Conservation (phyloP, 2,888 invertebrate species). For the Cantharis lateralis region DNA sequence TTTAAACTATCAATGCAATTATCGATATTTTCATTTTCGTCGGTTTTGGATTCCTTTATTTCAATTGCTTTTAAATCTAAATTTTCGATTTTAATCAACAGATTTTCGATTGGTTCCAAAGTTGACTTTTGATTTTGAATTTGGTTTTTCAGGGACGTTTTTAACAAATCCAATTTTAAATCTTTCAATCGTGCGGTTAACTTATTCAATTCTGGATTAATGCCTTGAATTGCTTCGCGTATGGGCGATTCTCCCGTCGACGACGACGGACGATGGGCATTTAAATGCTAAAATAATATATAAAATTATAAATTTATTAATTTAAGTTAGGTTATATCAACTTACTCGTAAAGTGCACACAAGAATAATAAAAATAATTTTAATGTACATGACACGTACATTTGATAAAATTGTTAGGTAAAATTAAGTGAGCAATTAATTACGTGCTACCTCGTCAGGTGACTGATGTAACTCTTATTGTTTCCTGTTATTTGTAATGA, state of each 20-base stretch:
- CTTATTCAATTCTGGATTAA: conserved; percentile 8
- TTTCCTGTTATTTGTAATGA: neutral
- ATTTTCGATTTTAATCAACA: neutral
- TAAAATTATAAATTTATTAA: neutral
- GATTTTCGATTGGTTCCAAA: neutral
- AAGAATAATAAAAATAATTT: neutral
- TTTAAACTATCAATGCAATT: neutral
- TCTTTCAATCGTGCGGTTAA: conserved; percentile 3
- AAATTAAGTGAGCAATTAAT: neutral
- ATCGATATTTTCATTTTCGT: neutral
- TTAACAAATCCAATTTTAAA: conserved; percentile 4
- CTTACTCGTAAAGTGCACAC: neutral
- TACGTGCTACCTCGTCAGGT: neutral
- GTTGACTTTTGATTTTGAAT: neutral
- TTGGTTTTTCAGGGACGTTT: neutral
- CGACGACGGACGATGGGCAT: neutral
- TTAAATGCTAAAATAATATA: neutral
- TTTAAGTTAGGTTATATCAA: neutral
- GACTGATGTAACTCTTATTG: neutral
- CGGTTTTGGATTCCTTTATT: neutral
- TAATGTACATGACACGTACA: neutral
- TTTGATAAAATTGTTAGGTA: neutral
- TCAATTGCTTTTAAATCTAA: neutral
- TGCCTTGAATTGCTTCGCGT: conserved; percentile 8
- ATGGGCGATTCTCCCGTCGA: neutral